Conservation (phyloP, 2,113 vertebrate species). For the Ictalurus furcatus region DNA sequence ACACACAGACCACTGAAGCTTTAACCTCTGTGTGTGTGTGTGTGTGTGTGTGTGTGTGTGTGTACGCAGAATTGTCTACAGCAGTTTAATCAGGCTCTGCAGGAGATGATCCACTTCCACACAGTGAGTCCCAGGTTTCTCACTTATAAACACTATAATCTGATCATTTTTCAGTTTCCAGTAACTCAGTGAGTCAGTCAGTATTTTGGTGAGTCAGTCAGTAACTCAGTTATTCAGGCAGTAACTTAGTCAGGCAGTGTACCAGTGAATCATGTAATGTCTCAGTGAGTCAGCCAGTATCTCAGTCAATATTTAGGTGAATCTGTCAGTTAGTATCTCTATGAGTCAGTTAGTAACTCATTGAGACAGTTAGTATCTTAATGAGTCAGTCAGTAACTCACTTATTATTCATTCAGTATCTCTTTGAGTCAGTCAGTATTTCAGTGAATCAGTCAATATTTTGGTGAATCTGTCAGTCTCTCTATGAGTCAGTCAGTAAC, state of each 20-base stretch:
- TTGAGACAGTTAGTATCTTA: neutral
- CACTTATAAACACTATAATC: neutral
- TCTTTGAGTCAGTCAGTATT: neutral
- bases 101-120: slow-evolving; percentile 76
- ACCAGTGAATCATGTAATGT: neutral
- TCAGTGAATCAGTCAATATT: neutral
- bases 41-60: slow-evolving; percentile 9
- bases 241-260: neutral
- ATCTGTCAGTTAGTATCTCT: neutral
- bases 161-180: neutral
- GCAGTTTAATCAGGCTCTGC: slow-evolving; percentile 73
- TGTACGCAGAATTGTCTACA: slow-evolving; percentile 67
- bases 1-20: neutral
- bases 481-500: neutral
- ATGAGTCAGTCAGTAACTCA: neutral
- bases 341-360: neutral
- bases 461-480: neutral
- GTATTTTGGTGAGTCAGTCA: no score
- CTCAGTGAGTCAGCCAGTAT: neutral
- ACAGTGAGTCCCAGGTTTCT: slow-evolving; percentile 61
- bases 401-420: neutral
- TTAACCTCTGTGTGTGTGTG: neutral
- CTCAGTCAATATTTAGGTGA: no score
- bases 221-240: neutral
- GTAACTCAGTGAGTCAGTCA: neutral